Evolutionary conservation across 2,888 invertebrate species (phyloP).

Genomic region (Trachelus troglodyta): DNA sequence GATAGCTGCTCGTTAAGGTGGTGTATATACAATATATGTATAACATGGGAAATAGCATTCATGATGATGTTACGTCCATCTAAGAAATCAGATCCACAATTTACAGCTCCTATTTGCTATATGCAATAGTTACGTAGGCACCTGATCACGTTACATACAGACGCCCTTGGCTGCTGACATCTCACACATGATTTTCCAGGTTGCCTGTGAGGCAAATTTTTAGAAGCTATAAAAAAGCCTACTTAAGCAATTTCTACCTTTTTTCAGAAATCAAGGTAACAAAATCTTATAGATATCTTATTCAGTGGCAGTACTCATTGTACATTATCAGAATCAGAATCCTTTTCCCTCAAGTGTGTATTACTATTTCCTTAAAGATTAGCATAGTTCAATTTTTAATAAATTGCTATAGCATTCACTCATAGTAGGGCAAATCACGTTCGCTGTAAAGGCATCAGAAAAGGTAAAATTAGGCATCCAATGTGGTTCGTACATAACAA

Average conservation of each 20-base stretch:
- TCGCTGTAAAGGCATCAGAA: too few relatives aligned
- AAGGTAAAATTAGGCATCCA: too few relatives aligned
- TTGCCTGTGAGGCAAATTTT: neutral
- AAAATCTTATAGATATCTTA: neutral
- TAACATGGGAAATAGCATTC: neutral
- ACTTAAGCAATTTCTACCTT: too few relatives aligned
- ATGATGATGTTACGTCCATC: neutral
- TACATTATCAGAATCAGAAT: neutral
- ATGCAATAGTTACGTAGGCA: neutral
- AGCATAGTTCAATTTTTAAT: too few relatives aligned
- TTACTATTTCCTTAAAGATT: neutral
- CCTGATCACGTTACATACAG: neutral
- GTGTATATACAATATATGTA: neutral
- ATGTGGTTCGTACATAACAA: too few relatives aligned
- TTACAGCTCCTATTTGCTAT: neutral
- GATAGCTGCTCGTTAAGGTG: constrained; percentile 31
- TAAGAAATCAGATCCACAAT: neutral
- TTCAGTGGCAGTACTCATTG: neutral
- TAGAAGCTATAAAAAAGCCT: too few relatives aligned
- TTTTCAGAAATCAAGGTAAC: neutral
- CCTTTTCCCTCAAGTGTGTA: neutral
- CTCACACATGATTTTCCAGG: too few relatives aligned
- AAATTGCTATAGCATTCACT: too few relatives aligned
- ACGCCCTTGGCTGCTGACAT: too few relatives aligned
- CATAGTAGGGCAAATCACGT: too few relatives aligned